These are phyloP conservation scores for Odocoileus virginianus DNA, from an alignment of 2,113 vertebrate genomes.

Conservation along the genomic window DNA sequence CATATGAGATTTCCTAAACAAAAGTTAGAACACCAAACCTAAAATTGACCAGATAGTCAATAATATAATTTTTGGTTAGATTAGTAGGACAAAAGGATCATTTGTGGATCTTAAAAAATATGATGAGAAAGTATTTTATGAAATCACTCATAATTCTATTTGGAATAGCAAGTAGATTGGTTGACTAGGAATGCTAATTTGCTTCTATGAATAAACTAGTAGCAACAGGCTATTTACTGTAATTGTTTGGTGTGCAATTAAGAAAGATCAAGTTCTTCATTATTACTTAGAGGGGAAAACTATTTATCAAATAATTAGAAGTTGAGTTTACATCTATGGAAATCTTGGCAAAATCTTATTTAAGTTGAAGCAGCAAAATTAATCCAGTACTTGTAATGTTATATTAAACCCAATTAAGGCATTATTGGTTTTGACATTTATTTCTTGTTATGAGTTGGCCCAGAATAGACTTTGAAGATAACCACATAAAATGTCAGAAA, in stretches of 20 bases:
- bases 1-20: neutral
- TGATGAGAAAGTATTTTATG: neutral
- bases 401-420: neutral
- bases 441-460: slow-evolving; percentile 6
- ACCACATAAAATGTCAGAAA: neutral
- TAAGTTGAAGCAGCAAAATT: neutral
- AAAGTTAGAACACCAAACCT: neutral
- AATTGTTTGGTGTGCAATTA: neutral
- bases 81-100: neutral
- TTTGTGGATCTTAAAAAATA: neutral
- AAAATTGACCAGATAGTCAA: neutral
- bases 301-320: neutral
- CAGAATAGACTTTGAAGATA: neutral
- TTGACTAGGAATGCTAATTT: neutral
- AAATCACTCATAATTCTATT: neutral
- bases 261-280: neutral
- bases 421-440: neutral
- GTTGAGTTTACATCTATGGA: neutral
- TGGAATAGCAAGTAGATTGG: neutral
- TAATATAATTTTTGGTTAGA: neutral
- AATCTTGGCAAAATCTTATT: neutral
- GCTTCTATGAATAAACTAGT: neutral
- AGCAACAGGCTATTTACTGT: neutral
- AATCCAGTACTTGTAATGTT: neutral
- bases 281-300: neutral